Evolutionary conservation across 2,797 vertebrate genomes (phyloP).

Genomic region (Poeciliopsis gracilis): DNA sequence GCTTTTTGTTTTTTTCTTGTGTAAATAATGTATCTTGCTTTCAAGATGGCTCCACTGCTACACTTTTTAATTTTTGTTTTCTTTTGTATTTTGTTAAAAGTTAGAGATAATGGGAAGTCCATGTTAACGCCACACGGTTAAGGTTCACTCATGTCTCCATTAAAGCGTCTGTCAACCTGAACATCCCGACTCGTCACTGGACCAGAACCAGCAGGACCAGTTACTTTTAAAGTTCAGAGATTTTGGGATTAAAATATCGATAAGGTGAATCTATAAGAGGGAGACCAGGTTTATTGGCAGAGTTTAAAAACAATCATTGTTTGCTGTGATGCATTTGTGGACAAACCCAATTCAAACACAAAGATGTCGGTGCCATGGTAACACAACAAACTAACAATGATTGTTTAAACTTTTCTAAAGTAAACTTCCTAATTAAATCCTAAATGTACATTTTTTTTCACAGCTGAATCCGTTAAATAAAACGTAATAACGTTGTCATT

Average conservation of each 20-base stretch:
- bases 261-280: too few relatives aligned
- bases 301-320: too few relatives aligned
- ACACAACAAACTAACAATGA: too few relatives aligned
- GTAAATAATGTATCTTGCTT: constrained; percentile 85
- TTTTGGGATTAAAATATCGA: not conserved
- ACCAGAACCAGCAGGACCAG: not conserved
- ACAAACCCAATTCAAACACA: too few relatives aligned
- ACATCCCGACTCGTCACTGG: constrained; percentile 13
- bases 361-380: too few relatives aligned
- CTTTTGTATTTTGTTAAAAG: constrained; percentile 73
- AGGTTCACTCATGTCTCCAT: constrained; percentile 79
- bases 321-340: too few relatives aligned
- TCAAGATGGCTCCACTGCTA: constrained; percentile 76
- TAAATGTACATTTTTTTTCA: too few relatives aligned
- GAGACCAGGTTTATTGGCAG: too few relatives aligned
- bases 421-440: too few relatives aligned
- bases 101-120: constrained; percentile 72
- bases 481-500: too few relatives aligned
- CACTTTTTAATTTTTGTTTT: constrained; percentile 64
- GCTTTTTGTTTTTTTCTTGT: constrained; percentile 77
- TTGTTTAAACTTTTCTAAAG: too few relatives aligned
- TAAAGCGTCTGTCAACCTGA: constrained; percentile 79
- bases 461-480: too few relatives aligned
- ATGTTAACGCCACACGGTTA: constrained; percentile 75
- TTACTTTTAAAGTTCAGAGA: not conserved